Evolutionary conservation across 2,888 invertebrate species (phyloP).

Genomic region (Gortyna flavago): DNA sequence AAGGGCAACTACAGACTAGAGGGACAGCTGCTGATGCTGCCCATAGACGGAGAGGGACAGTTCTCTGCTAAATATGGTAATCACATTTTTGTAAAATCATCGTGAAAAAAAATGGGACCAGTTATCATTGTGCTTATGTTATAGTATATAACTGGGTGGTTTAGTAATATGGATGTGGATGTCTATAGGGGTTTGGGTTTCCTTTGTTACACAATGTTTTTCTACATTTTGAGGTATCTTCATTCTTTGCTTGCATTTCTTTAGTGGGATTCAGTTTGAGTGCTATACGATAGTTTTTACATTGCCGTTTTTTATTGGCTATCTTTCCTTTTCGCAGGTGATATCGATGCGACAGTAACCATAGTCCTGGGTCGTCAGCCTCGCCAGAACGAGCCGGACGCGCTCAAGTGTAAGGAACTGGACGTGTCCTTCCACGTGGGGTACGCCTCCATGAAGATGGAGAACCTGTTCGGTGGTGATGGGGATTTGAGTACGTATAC

Average conservation of each 20-base stretch:
- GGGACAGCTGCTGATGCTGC: slow-evolving; percentile 93
- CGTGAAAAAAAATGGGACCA: not conserved
- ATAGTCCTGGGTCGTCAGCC: slow-evolving; percentile 90
- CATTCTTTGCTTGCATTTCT: not conserved
- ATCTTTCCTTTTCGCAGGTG: slow-evolving; percentile 83
- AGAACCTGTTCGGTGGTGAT: slow-evolving; percentile 94
- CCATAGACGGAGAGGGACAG: slow-evolving; percentile 92
- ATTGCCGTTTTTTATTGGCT: not conserved
- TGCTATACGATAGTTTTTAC: not conserved
- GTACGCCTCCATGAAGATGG: slow-evolving; percentile 91
- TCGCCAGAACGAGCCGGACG: slow-evolving; percentile 85
- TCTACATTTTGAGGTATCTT: not conserved
- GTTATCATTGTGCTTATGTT: not conserved
- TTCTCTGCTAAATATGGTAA: slow-evolving; percentile 93
- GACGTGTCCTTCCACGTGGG: slow-evolving; percentile 92
- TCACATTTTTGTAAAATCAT: slow-evolving; percentile 35
- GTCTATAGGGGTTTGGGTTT: not conserved
- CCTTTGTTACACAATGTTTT: not conserved
- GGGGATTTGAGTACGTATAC: slow-evolving; percentile 89
- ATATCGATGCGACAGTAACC: slow-evolving; percentile 91
- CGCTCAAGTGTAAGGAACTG: slow-evolving; percentile 91
- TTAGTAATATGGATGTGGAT: not conserved
- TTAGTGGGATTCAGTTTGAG: not conserved
- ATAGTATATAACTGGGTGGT: not conserved
- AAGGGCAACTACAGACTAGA: slow-evolving; percentile 91